Percentiles rank a stretch among this genome's conserved stretches.
These are phyloP conservation scores for Tetramorium parvispinum DNA, from an alignment of 1,140 invertebrate genomes.

Conservation along the genomic window DNA sequence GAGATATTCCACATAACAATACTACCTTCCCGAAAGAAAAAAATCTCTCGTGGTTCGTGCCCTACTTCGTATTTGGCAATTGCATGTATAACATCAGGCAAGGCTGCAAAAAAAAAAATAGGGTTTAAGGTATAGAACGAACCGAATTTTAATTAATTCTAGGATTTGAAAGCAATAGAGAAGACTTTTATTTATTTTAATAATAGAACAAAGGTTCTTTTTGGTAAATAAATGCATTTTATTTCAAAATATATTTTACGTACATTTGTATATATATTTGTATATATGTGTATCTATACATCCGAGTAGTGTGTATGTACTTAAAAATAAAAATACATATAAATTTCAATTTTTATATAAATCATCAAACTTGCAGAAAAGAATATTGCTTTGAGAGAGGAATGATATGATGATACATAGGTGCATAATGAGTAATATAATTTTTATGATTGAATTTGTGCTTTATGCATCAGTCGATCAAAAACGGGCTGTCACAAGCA, in stretches of 20 bases:
- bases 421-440: conserved; percentile 76
- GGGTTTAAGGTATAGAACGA: conserved; percentile 3
- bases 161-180: background rate
- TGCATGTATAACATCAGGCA: conserved; percentile 90
- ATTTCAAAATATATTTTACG: conserved; percentile 8
- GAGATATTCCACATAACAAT: conserved; percentile 97
- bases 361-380: background rate
- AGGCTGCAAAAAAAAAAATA: conserved; percentile 77
- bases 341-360: background rate
- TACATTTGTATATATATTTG: conserved; percentile 1
- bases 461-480: conserved; percentile 48
- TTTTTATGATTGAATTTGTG: conserved; percentile 68
- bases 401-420: background rate
- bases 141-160: background rate
- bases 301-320: too few species aligned
- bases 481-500: conserved; percentile 93
- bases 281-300: background rate
- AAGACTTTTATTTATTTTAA: background rate
- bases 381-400: background rate
- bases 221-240: conserved; percentile 30
- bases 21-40: conserved; percentile 95
- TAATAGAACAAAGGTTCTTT: background rate
- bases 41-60: conserved; percentile 91
- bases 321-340: background rate
- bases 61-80: conserved; percentile 91